phyloP scores from a whole-genome alignment of 92 coral and sea anemone genomes.

The Siderastrea radians region DNA sequence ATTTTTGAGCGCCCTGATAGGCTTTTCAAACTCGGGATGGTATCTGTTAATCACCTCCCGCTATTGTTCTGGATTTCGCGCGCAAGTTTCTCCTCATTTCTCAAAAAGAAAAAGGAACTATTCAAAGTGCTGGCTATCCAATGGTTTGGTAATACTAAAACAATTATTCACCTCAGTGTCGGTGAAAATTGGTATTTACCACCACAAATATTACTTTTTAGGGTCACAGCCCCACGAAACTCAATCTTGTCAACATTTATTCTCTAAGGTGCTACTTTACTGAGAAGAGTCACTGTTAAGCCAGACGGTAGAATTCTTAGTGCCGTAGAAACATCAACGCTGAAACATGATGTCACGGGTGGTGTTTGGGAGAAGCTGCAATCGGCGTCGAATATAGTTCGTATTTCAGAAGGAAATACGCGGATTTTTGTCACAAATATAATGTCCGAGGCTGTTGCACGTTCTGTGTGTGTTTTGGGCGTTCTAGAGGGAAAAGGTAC shows the following conservation, averaged over 20 bases:
- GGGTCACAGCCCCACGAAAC: neutral
- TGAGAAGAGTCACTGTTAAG: conserved; percentile 61
- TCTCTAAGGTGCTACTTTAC: conserved; percentile 69
- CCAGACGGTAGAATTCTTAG: conserved; percentile 63
- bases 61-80: too few relatives aligned
- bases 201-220: neutral
- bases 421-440: conserved; percentile 75
- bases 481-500: conserved; percentile 56
- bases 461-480: conserved; percentile 71
- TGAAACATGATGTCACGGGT: conserved; percentile 87
- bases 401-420: conserved; percentile 61
- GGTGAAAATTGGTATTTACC: neutral
- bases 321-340: conserved; percentile 80
- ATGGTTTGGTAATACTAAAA: too few relatives aligned
- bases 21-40: too few relatives aligned
- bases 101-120: too few relatives aligned
- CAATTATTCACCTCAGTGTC: too few relatives aligned
- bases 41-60: too few relatives aligned
- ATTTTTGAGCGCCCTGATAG: too few relatives aligned
- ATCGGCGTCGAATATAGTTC: conserved; percentile 77
- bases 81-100: too few relatives aligned
- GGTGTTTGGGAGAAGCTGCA: conserved; percentile 83
- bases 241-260: neutral
- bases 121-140: too few relatives aligned
- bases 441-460: conserved; percentile 53